Evolutionary conservation across 2,113 vertebrate genomes (phyloP), one percentile per base, ranked within the genome.

Genomic region (Natator depressus): DNA sequence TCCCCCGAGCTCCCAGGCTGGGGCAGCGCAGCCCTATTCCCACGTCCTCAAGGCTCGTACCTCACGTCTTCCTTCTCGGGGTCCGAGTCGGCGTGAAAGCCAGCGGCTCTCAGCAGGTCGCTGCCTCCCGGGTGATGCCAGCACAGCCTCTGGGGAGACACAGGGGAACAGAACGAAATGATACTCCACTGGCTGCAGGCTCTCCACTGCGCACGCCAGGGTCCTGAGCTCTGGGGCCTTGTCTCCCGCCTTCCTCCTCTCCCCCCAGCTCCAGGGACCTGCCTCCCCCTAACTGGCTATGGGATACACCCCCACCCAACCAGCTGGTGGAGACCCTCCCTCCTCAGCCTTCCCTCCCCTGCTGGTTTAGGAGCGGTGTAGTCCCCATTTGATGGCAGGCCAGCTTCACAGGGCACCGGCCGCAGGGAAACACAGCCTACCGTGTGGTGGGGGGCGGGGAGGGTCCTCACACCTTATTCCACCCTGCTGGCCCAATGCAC

Each of bases 41-140:
- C 62, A 35, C 0, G 1, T 14, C 69, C 35, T 57, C n/a, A 12
- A 0, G 1, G 53, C 29, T 35, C 87, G 10, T 94, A 99, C 99
- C 99, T 99, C 94, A 99, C 94, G 20, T 99, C 99, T n/a, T 99
- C 99, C 10, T 99, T 99, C 98, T 99, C 98, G 0, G 99, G 99
- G 95, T 99, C 99, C 8, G 99, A 99, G 97, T 99, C 99, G 22
- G 98, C 97, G 89, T 99, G 99, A 95, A 99, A 99, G 90, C 98
- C 98, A 69, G 98, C 98, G 53, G 98, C 99, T 42, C 99, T 98
- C 87, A 99, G 98, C 42, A 99, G 98, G 94, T 99, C 98, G 7
- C 99, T 99, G 85, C 99, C 99, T 0, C 96, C 96, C 0, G 99
- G 99, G 95, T 99, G 99, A 55, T 98, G 98, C 99, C 99, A 99